Evolutionary conservation across 1,140 invertebrate genomes (phyloP), one percentile per base, ranked within the genome.

Genomic region (Tetramorium simillimum): DNA sequence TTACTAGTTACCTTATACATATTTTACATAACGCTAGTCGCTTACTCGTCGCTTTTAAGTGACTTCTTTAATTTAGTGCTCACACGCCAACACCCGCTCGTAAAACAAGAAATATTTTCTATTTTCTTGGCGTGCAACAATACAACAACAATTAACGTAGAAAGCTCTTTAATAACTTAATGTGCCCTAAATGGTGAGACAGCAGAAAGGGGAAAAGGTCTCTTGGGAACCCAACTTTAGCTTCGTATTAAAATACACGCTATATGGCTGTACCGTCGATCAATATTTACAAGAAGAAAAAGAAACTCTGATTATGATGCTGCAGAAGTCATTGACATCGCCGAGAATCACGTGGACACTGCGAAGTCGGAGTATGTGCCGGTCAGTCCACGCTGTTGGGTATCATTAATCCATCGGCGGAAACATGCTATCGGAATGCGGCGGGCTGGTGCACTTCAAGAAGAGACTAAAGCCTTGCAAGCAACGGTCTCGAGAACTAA

Each of bases 401-500:
- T 78, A 60, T 75, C 62, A 80, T 80, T 88, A 73, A 88, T 88
- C 58, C n/a, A 49, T 76, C 69, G 86, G 77, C 80, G 87, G 82
- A 91, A 93, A 85, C 87, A 93, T 93, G 92, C 81, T 92, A 80
- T 81, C 88, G 87, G 91, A 70, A 90, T 89, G 91, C 85, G 84
- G 87, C 85, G 80, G 88, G 78, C 63, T 92, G 69, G 88, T 85
- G 76, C 88, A 91, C 78, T 92, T 92, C 88, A 93, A 93, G 86
- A 93, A 93, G 89, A 90, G 93, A 88, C 92, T 93, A 91, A 93
- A 93, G 89, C 78, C 78, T 49, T 67, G 81, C 87, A 70, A 78
- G 85, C 88, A 81, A 75, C 84, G 75, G 85, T 72, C 69, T 76
- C 82, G 84, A 67, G 85, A 86, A 77, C 73, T 77, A 65, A 88